Evolutionary conservation across 1,140 invertebrate species (phyloP), one percentile per base, ranked within the genome.

Genomic region (Trichogramma pretiosum): DNA sequence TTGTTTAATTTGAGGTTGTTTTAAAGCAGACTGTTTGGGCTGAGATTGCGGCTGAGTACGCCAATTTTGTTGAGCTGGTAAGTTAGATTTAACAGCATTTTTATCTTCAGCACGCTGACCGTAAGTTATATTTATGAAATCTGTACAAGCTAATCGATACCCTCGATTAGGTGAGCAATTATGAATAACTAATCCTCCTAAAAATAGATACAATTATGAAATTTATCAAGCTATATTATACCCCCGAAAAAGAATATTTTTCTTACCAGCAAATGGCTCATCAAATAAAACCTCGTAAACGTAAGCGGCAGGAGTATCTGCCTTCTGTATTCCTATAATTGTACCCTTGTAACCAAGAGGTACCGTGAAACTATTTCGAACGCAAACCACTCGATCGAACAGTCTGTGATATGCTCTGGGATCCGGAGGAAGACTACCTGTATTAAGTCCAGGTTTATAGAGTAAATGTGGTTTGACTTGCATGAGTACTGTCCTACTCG

Each of bases 271-370:
- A 68, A 91, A 90, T 32, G 77, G 63, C 56, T 84, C 71, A 57
- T 93, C 88, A 65, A 90, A 90, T 28, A 92, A 61, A 13, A 90
- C 73, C 43, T 85, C 83, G 62, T 83, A 89, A 24, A 80, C 67
- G 0, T 66, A 71, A 34, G 82, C 74, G 0, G 60, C 55, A 5
- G 62, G 50, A 24, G 74, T 73, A 2, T 78, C 65, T 4, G 69
- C 68, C 33, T 70, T 74, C 49, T 77, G 69, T 5, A 87, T 73
- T 22, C 82, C 87, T 16, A 90, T 80, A 1, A 96, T 74, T 0
- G 87, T 93, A 26, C 92, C 93, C 55, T 79, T 81, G 1, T 79
- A 72, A 5, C 90, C 92, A 13, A 89, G 66, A 0, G 91, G 90
- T 8, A 92, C 87, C 2, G 79, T 77, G 55, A 81, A 85, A 37